Conservation (phyloP, 2,888 invertebrate species). For the Drosophila rubida region DNA sequence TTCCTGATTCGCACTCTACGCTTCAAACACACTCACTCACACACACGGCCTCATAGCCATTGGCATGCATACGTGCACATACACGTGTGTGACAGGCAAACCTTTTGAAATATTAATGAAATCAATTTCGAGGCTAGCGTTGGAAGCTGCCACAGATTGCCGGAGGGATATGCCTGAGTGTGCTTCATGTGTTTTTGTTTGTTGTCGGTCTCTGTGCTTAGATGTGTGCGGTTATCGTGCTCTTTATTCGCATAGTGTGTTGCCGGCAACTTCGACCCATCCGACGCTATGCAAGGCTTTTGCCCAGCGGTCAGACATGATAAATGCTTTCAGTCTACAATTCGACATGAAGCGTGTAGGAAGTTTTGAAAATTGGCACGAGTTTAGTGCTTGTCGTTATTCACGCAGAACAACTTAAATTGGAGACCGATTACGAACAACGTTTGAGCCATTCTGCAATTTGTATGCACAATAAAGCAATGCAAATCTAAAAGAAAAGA, state of each 20-base stretch:
- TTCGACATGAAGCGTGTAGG: neutral
- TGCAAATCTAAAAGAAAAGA: neutral
- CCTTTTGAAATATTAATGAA: conserved; percentile 80
- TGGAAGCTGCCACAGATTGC: conserved; percentile 48
- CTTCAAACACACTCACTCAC: neutral
- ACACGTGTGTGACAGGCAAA: conserved; percentile 33
- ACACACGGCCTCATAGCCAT: neutral
- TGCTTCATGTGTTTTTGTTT: neutral
- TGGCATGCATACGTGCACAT: neutral
- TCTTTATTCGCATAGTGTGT: neutral
- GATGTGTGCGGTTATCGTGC: conserved; percentile 7
- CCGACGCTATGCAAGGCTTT: conserved; percentile 3
- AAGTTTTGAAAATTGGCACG: neutral
- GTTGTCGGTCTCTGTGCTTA: conserved; percentile 1
- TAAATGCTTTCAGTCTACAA: conserved; percentile 11
- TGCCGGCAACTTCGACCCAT: neutral
- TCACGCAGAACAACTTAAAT: neutral
- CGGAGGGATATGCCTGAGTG: conserved; percentile 26
- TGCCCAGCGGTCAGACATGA: conserved; percentile 25
- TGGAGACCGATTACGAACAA: neutral
- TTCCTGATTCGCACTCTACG: neutral
- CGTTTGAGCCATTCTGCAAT: neutral
- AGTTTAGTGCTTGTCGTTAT: neutral
- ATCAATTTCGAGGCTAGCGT: conserved; percentile 67
- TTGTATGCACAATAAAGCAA: neutral